These are phyloP conservation scores for chimpanzee (Pan troglodytes) DNA, from an alignment of 2,113 vertebrate genomes.

Conservation along the genomic window DNA sequence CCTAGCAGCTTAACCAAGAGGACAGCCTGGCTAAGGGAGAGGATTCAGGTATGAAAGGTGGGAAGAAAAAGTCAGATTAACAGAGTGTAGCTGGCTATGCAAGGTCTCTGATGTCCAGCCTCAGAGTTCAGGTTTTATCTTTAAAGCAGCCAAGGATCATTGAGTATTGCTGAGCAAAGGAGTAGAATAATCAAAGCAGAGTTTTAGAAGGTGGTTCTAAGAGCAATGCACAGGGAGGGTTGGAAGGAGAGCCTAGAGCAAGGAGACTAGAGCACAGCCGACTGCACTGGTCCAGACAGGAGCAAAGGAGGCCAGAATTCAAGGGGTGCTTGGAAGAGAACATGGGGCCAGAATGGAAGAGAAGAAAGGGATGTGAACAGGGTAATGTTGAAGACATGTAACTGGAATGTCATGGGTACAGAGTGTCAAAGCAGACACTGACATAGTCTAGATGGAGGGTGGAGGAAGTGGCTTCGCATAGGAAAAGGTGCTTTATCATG, in stretches of 20 bases:
- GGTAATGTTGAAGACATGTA: too few relatives aligned
- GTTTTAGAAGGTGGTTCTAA: background rate
- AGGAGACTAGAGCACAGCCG: background rate
- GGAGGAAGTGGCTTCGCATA: background rate
- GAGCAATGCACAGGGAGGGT: accelerated
- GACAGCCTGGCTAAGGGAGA: background rate
- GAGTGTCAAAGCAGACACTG: background rate
- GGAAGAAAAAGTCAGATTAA: background rate
- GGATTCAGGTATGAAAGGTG: accelerated
- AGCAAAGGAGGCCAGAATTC: background rate
- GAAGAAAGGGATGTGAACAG: background rate
- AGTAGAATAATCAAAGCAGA: background rate
- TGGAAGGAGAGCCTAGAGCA: background rate
- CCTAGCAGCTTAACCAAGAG: accelerated
- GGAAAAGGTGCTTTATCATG: background rate
- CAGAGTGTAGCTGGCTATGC: background rate
- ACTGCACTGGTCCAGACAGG: background rate
- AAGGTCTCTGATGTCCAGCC: background rate
- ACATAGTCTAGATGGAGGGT: accelerated
- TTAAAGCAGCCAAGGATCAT: background rate
- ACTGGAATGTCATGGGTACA: background rate
- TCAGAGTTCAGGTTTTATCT: background rate
- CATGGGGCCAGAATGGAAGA: background rate
- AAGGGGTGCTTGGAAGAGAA: background rate
- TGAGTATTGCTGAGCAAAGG: background rate